Evolutionary conservation across 2,797 vertebrate genomes (phyloP).

Genomic region (Euthynnus affinis): DNA sequence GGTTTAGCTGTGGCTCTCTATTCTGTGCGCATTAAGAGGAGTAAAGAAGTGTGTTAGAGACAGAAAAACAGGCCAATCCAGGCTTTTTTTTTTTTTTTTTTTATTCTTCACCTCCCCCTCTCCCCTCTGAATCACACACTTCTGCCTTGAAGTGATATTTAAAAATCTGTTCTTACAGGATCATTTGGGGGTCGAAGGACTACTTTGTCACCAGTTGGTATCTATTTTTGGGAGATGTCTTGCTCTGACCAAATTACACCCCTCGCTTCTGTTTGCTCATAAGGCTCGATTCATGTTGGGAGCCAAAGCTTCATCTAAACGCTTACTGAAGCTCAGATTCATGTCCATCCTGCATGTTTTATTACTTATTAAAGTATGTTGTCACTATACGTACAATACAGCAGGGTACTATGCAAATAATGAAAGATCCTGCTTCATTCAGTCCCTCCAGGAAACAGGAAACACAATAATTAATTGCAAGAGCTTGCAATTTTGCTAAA

Average conservation of each 20-base stretch:
- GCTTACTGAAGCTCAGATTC: not conserved
- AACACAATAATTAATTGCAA: too few relatives aligned
- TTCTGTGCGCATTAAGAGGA: too few relatives aligned
- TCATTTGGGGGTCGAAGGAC: constrained; percentile 30
- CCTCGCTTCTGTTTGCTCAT: constrained; percentile 13
- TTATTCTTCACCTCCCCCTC: constrained; percentile 20
- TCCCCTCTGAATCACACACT: constrained; percentile 42
- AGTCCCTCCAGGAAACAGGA: too few relatives aligned
- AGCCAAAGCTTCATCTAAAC: not conserved
- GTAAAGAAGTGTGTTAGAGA: too few relatives aligned
- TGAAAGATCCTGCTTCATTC: not conserved
- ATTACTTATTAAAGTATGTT: not conserved
- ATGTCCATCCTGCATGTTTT: not conserved
- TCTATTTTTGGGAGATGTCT: constrained; percentile 33
- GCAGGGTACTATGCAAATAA: not conserved
- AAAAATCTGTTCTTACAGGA: constrained; percentile 42
- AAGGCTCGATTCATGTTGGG: constrained; percentile 10
- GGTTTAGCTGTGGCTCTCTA: too few relatives aligned
- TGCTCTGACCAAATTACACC: constrained; percentile 7
- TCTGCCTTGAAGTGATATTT: constrained; percentile 51
- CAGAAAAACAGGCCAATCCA: too few relatives aligned
- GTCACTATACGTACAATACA: not conserved
- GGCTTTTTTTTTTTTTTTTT: not conserved
- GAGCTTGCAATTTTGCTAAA: too few relatives aligned
- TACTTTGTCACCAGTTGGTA: constrained; percentile 31